Percentiles rank a stretch among this genome's conserved stretches.
Evolutionary conservation across 2,888 invertebrate genomes (phyloP).

Genomic region (Neoitamus cyanurus): DNA sequence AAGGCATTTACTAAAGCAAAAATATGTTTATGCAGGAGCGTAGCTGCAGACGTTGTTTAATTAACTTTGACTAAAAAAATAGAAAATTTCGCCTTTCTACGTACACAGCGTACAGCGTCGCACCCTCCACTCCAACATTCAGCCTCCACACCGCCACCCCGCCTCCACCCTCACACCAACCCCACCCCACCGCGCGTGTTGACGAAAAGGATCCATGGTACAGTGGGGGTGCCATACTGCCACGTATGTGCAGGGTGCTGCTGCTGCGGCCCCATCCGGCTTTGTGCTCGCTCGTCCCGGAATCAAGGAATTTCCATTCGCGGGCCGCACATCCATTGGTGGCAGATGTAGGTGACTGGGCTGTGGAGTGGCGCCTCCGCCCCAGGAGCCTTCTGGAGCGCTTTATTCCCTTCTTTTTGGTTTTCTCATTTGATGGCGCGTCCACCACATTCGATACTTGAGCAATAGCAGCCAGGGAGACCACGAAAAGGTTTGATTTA

Average conservation of each 20-base stretch:
- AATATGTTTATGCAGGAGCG: slow-evolving; percentile 49
- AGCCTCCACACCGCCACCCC: background rate
- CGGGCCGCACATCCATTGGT: slow-evolving; percentile 47
- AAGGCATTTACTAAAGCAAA: slow-evolving; percentile 40
- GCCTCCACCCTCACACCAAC: background rate
- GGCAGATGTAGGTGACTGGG: slow-evolving; percentile 36
- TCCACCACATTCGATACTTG: slow-evolving; percentile 45
- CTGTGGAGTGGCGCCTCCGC: background rate
- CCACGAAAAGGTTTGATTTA: slow-evolving; percentile 41
- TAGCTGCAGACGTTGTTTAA: slow-evolving; percentile 50
- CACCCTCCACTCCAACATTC: background rate
- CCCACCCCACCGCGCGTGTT: background rate
- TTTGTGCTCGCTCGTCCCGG: slow-evolving; percentile 14
- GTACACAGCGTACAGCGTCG: background rate
- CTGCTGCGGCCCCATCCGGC: slow-evolving; percentile 26
- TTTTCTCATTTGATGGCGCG: slow-evolving; percentile 40
- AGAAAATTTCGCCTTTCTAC: slow-evolving; percentile 48
- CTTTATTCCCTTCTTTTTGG: slow-evolving; percentile 41
- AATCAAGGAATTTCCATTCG: slow-evolving; percentile 49
- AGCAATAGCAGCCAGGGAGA: slow-evolving; percentile 18
- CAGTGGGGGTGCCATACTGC: background rate
- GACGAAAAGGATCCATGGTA: slow-evolving; percentile 33
- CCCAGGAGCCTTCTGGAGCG: slow-evolving; percentile 16
- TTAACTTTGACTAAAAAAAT: slow-evolving; percentile 51
- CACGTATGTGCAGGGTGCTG: background rate